Base-by-base conservation (phyloP, 2,888 invertebrate species). In the Sarcophaga rosellei region DNA sequence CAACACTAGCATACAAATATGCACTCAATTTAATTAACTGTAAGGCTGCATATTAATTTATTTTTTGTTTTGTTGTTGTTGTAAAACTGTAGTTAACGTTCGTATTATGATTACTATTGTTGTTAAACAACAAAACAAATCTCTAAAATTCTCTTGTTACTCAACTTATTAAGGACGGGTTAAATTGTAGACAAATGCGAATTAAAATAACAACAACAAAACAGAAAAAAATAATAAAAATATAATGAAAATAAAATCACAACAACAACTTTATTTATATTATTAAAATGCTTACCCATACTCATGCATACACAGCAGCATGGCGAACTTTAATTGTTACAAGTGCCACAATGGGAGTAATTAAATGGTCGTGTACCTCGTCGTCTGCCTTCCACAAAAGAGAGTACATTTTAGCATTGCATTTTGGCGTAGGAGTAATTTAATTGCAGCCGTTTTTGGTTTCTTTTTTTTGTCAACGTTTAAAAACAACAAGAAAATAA, bases 111-210 rank as follows among this genome's bases (percentile, higher is more conserved):
- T 44, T 77, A 78, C 75, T 72, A 44, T 73, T 57, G 53, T 72
- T 59, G 65, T 65, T 65, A 20, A 59, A 70, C 57, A 21, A 47
- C 78, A 78, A 62, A 10, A 72, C 57, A 81, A 78, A 61, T 23
- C 65, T 47, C 69, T 78, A 70, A 81, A 81, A 65, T 57, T 17
- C 45, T 76, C 63, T 53, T 59, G 63, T 69, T 61, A 65, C 70
- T 81, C 78, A 79, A 57, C 65, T 75, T 70, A 79, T 82, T 66
- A 85, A 70, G 35, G 35, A 66, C 57, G 82, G 85, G 78, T 82
- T 82, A 79, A 82, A 78, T 23, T 81, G 73, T 23, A 45, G 25
- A 59, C 57, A 57, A 44, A 69, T 15, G 69, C 62, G 65, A 20
- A 65, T 53, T 12, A 45, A 74, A 68, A 35, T 70, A 15, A 53